phyloP scores from a whole-genome alignment of 2,113 vertebrate species.

The Mesembrinibis cayennensis region DNA sequence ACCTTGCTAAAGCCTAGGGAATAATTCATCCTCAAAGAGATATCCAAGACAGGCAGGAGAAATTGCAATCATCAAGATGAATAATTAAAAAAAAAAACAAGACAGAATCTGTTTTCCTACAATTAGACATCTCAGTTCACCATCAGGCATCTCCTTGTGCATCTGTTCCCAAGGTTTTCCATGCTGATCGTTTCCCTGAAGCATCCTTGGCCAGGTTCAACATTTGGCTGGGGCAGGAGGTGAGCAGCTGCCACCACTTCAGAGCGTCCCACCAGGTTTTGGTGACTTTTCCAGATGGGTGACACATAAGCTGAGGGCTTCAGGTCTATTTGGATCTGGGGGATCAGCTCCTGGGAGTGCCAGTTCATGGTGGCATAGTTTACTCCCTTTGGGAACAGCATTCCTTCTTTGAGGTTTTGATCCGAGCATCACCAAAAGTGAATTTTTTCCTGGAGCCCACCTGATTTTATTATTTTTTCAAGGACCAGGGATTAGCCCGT shows the following conservation, averaged over 20 bases:
- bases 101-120: background rate
- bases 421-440: background rate
- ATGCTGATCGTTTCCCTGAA: fast-evolving
- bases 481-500: background rate
- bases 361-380: background rate
- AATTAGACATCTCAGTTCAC: background rate
- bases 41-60: background rate
- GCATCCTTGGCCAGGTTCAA: background rate
- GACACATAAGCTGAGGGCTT: background rate
- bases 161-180: background rate
- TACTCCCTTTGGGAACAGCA: background rate
- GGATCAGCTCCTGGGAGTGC: background rate
- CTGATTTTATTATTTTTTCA: background rate
- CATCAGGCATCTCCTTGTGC: background rate
- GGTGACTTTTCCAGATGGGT: background rate
- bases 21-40: background rate
- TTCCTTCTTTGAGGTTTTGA: background rate
- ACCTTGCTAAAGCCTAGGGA: background rate
- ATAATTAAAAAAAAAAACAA: background rate
- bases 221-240: background rate
- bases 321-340: background rate
- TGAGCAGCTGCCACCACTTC: background rate
- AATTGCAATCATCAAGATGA: background rate
- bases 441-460: background rate
- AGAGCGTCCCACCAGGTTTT: background rate